Evolutionary conservation across 2,113 vertebrate species (phyloP).

Genomic region (Entelurus aequoreus): DNA sequence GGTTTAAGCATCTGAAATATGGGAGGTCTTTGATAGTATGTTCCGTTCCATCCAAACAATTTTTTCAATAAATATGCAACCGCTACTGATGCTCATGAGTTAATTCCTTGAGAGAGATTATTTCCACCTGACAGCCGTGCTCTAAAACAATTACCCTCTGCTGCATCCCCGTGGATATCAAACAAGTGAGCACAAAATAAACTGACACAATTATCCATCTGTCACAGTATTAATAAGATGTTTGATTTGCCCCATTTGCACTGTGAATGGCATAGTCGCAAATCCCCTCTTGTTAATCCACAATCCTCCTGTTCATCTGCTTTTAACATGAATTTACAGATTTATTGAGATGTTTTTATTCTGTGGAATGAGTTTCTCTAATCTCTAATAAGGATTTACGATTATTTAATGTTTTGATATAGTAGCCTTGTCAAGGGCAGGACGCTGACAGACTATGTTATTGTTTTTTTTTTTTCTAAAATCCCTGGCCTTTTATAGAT

Average conservation of each 20-base stretch:
- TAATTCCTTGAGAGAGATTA: constrained; percentile 11
- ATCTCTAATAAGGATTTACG: constrained; percentile 53
- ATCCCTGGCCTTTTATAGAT: neutral
- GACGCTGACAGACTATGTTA: constrained; percentile 17
- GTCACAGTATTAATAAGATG: constrained; percentile 66
- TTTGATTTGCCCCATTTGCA: constrained; percentile 67
- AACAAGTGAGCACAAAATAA: constrained; percentile 65
- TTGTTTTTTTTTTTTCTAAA: neutral
- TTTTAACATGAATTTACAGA: constrained; percentile 64
- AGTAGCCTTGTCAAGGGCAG: constrained; percentile 27
- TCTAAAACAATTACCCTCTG: constrained; percentile 55
- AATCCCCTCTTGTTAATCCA: constrained; percentile 69
- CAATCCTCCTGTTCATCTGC: constrained; percentile 70
- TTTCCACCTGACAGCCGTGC: constrained; percentile 33
- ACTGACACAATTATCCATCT: constrained; percentile 70
- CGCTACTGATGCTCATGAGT: neutral
- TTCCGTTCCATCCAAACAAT: neutral
- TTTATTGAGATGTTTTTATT: constrained; percentile 61
- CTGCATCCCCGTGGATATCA: constrained; percentile 52
- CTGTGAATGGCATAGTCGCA: constrained; percentile 57
- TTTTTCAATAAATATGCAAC: neutral
- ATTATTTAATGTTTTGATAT: constrained; percentile 51
- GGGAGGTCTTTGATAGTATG: constrained; percentile 1
- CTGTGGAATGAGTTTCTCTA: constrained; percentile 39
- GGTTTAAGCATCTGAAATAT: neutral